Evolutionary conservation across 2,797 vertebrate species (phyloP), one percentile per base, ranked within the genome.

Genomic region (Amblyraja radiata): DNA sequence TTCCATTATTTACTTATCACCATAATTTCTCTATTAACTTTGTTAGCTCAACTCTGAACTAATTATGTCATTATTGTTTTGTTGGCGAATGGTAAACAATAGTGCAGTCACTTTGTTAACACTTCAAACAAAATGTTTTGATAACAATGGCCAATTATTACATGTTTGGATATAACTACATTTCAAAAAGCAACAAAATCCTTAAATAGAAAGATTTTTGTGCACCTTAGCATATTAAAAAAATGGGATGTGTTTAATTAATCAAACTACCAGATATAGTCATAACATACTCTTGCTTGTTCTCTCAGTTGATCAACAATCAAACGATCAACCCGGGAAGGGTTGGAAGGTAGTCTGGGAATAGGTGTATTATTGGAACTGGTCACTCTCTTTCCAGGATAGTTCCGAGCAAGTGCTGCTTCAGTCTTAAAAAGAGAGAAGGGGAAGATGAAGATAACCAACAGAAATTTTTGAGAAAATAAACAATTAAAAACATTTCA

Each of bases 241-340:
- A 63, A 68, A 68, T 65, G 6, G n/a, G 1, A 21, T 65, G 68
- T 68, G 6, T 25, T 74, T 71, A 73, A 92, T 92, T 92, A 92
- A 76, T 11, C 68, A 92, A 74, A 74, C 90, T 92, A 92, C 39
- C 90, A 92, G 39, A 54, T 92, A 1, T 54, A 76, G 46, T 58
- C 16, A 78, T 83, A 94, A 95, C 97, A 98, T 95, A 99, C 99
- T 97, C 96, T 97, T 94, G 96, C 96, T 96, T 98, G 97, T 95
- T 99, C 98, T 93, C 96, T 97, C 90, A 97, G 96, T 95, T 98
- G 97, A 95, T 98, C 97, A 93, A 98, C 96, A 95, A 99, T 97
- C 94, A 99, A 97, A 25, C 97, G 96, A 95, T 99, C 98, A 54
- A 99, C 96, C 96, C 96, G 96, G 77, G 97, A 97, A 58, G 97